phyloP scores from a whole-genome alignment of 2,797 vertebrate species.

The Rhinophrynus dorsalis region DNA sequence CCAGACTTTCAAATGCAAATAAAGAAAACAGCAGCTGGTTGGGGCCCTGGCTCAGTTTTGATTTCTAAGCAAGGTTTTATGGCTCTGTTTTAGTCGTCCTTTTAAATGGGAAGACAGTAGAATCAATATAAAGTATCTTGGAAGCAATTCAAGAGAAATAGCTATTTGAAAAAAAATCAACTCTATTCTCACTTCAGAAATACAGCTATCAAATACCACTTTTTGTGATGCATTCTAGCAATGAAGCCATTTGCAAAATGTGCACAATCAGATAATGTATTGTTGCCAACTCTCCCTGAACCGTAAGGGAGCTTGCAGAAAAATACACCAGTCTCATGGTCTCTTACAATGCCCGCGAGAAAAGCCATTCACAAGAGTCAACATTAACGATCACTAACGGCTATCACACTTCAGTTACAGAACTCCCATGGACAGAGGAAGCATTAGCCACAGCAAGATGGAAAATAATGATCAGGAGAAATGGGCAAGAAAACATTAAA shows the following conservation, averaged over 20 bases:
- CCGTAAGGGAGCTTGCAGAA: not conserved
- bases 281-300: slow-evolving; percentile 1
- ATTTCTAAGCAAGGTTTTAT: not conserved
- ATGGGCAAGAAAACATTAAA: too few species aligned
- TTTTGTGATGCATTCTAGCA: slow-evolving; percentile 2
- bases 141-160: not conserved
- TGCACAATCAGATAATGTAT: slow-evolving; percentile 10
- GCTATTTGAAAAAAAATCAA: slow-evolving; percentile 1
- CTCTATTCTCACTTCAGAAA: slow-evolving; percentile 19
- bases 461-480: not conserved
- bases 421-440: not conserved
- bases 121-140: not conserved
- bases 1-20: slow-evolving; percentile 1
- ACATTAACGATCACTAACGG: not conserved
- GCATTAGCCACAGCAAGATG: not conserved
- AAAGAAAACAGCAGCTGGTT: not conserved
- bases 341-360: not conserved
- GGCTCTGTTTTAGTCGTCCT: slow-evolving; percentile 22
- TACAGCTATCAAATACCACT: not conserved
- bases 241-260: slow-evolving; percentile 10
- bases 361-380: slow-evolving; percentile 4
- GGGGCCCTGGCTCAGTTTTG: not conserved
- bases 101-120: slow-evolving; percentile 1
- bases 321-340: not conserved
- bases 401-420: not conserved